A percentile compares a stretch with the other conserved stretches of the same genome.
Evolutionary conservation across 2,888 invertebrate species (phyloP).

Genomic region (Ptilodon capucinus): DNA sequence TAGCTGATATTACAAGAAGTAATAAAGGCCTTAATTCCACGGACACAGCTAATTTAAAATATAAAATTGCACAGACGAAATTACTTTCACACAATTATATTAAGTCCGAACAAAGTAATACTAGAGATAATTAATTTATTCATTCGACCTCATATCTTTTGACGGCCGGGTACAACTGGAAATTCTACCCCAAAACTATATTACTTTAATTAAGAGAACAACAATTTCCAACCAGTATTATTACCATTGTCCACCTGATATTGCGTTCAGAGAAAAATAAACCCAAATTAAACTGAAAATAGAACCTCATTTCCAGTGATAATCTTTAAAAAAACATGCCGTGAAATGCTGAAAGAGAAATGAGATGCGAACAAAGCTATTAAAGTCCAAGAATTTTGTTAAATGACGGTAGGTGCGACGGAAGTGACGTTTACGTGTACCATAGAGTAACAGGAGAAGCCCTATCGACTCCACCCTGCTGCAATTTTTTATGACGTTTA

Average conservation of each 20-base stretch:
- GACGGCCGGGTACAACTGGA: conserved; percentile 6
- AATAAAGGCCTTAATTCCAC: too few relatives aligned
- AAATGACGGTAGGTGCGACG: conserved; percentile 50
- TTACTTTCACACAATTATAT: too few relatives aligned
- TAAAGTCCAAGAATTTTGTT: conserved; percentile 62
- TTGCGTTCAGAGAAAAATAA: conserved; percentile 8
- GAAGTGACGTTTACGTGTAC: conserved; percentile 30
- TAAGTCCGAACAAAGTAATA: too few relatives aligned
- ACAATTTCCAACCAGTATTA: conserved; percentile 10
- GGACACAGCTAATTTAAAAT: too few relatives aligned
- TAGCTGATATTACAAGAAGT: too few relatives aligned
- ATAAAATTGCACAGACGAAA: neutral
- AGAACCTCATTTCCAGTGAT: conserved; percentile 5
- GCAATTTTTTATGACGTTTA: too few relatives aligned
- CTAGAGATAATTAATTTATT: too few relatives aligned
- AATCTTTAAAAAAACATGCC: conserved; percentile 27
- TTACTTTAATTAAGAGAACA: conserved; percentile 21
- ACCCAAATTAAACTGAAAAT: conserved; percentile 6
- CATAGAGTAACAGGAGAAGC: too few relatives aligned
- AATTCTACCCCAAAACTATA: conserved; percentile 16
- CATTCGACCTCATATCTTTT: conserved; percentile 8
- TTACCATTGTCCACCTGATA: conserved; percentile 7
- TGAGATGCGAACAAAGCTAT: conserved; percentile 69
- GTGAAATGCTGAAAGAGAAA: conserved; percentile 60
- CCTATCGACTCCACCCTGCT: too few relatives aligned